Percentiles rank a stretch among this genome's conserved stretches.
These are phyloP conservation scores for Echeneis naucrates DNA, from an alignment of 2,797 vertebrate genomes.

Conservation along the genomic window DNA sequence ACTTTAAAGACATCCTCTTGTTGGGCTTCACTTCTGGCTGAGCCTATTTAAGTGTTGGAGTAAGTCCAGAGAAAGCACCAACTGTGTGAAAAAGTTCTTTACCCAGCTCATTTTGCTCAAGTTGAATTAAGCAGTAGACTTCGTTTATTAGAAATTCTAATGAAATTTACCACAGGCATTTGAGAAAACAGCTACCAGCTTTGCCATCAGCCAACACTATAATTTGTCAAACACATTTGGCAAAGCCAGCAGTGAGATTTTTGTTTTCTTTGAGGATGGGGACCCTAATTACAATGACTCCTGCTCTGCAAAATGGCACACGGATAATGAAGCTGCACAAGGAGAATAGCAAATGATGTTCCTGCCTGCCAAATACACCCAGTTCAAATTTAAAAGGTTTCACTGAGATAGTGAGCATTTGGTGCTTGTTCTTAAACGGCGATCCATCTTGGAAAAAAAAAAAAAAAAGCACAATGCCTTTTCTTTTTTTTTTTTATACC, in stretches of 20 bases:
- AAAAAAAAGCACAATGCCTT: too few species aligned
- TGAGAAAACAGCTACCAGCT: slow-evolving; percentile 55
- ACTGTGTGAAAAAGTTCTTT: slow-evolving; percentile 1
- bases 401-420: not conserved
- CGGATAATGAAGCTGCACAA: slow-evolving; percentile 7
- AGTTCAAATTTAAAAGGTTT: slow-evolving; percentile 4
- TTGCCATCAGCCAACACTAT: slow-evolving; percentile 41
- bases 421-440: not conserved
- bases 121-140: slow-evolving; percentile 23
- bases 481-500: not conserved
- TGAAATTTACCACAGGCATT: slow-evolving; percentile 41
- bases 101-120: slow-evolving; percentile 7
- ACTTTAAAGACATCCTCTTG: not conserved
- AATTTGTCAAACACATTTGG: slow-evolving; percentile 56
- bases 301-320: slow-evolving; percentile 9
- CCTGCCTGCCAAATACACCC: not conserved
- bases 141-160: slow-evolving; percentile 54
- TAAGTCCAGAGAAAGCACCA: not conserved
- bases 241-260: slow-evolving; percentile 26
- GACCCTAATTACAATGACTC: slow-evolving; percentile 30
- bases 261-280: slow-evolving; percentile 38
- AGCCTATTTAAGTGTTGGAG: not conserved
- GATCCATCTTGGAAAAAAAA: slow-evolving; percentile 36
- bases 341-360: slow-evolving; percentile 5
- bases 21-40: not conserved